Percentiles rank a stretch among this genome's conserved stretches.
These are phyloP conservation scores for Ceyx erithaca DNA, from an alignment of 2,797 vertebrate genomes.

Conservation along the genomic window DNA sequence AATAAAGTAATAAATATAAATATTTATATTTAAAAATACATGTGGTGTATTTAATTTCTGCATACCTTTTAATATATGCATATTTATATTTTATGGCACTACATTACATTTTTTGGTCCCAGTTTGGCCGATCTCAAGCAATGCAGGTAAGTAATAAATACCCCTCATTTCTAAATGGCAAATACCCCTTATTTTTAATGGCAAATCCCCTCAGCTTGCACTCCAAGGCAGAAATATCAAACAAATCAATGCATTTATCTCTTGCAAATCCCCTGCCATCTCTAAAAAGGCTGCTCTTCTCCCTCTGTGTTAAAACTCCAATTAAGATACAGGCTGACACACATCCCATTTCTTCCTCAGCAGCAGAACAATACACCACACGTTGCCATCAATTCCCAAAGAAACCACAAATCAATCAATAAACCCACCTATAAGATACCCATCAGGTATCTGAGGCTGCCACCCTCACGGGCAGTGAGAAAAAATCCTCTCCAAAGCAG, in stretches of 20 bases:
- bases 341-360: not conserved
- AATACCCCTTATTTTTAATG: too few species aligned
- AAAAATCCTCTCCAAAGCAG: not conserved
- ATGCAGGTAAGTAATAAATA: not conserved
- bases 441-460: not conserved
- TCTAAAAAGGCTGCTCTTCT: not conserved
- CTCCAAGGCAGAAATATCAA: not conserved
- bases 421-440: not conserved
- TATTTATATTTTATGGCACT: not conserved
- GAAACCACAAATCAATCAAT: not conserved
- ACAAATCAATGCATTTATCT: not conserved
- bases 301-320: not conserved
- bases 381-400: not conserved
- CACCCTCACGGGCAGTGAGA: not conserved
- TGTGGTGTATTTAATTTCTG: not conserved
- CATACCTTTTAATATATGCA: not conserved
- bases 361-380: not conserved
- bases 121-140: not conserved
- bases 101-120: not conserved
- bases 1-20: not conserved
- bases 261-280: not conserved
- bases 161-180: too few species aligned
- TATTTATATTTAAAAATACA: not conserved
- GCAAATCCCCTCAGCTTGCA: not conserved
- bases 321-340: rapidly evolving